Conservation (phyloP, 92 coral and sea anemone species). For the Palythoa heliodiscus region DNA sequence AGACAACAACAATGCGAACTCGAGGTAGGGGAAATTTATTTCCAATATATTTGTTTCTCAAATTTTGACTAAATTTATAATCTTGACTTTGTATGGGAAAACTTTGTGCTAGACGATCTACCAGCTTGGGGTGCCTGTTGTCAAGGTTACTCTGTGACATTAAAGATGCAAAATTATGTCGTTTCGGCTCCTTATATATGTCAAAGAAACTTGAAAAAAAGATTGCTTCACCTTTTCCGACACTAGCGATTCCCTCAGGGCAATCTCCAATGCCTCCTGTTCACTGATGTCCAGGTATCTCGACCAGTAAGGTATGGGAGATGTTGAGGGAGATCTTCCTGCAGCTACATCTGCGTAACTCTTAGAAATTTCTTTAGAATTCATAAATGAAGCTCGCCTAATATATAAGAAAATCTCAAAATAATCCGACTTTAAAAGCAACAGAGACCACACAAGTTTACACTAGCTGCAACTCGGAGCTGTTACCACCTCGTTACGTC, state of each 20-base stretch:
- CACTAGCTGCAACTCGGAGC: too few relatives aligned
- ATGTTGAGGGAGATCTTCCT: slow-evolving; percentile 17
- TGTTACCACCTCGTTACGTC: too few relatives aligned
- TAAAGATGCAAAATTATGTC: neutral
- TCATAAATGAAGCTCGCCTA: slow-evolving; percentile 6
- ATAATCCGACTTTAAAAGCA: neutral
- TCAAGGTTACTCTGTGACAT: neutral
- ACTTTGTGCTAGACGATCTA: too few relatives aligned
- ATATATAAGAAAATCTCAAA: slow-evolving; percentile 1
- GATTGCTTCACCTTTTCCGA: neutral
- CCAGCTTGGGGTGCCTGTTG: too few relatives aligned
- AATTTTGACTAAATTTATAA: too few relatives aligned
- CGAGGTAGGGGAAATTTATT: too few relatives aligned
- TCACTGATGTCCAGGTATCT: slow-evolving; percentile 11
- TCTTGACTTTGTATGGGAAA: too few relatives aligned
- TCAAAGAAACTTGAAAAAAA: neutral
- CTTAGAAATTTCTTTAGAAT: neutral
- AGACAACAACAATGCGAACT: too few relatives aligned
- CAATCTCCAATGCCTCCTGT: slow-evolving; percentile 1
- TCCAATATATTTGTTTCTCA: too few relatives aligned
- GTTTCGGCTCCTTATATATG: slow-evolving; percentile 1
- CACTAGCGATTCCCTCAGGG: slow-evolving; percentile 17
- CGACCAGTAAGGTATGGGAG: slow-evolving; percentile 5
- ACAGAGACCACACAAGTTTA: too few relatives aligned
- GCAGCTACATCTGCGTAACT: slow-evolving; percentile 2